Percentiles rank a stretch among this genome's conserved stretches.
Evolutionary conservation across 2,113 vertebrate species (phyloP).

Genomic region (Rattus rattus): DNA sequence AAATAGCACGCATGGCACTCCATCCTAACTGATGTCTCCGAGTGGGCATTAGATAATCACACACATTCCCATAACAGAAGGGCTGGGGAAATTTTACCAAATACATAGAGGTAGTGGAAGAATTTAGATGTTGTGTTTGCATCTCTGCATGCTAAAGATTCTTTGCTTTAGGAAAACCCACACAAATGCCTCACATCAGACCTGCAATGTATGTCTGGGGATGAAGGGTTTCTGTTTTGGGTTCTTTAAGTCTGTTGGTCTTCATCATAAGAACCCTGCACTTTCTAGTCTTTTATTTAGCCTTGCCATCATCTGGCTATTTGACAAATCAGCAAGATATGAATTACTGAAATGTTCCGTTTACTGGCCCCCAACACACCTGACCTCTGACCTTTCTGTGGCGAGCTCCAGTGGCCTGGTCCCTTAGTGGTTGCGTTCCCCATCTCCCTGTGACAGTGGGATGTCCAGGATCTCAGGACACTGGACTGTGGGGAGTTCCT

Average conservation of each 20-base stretch:
- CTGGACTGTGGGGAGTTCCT: background rate
- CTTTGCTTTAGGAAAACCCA: background rate
- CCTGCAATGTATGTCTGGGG: background rate
- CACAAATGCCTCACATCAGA: background rate
- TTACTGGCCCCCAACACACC: background rate
- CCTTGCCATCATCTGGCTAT: background rate
- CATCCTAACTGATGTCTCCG: background rate
- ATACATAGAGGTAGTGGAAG: background rate
- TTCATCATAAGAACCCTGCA: background rate
- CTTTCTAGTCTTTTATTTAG: background rate
- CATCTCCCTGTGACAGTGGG: background rate
- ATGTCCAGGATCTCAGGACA: background rate
- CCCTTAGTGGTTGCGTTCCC: constrained; percentile 89
- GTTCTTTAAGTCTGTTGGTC: background rate
- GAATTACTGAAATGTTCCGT: background rate
- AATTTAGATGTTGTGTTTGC: background rate
- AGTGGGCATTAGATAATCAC: background rate
- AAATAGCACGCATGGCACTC: background rate
- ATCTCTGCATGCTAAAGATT: background rate
- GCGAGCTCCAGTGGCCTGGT: background rate
- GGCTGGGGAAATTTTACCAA: background rate
- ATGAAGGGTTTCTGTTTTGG: background rate
- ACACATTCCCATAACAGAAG: background rate
- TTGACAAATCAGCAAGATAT: background rate
- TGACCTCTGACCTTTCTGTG: background rate